Evolutionary conservation across 1,140 invertebrate species (phyloP).

Genomic region (Bombyx mori): DNA sequence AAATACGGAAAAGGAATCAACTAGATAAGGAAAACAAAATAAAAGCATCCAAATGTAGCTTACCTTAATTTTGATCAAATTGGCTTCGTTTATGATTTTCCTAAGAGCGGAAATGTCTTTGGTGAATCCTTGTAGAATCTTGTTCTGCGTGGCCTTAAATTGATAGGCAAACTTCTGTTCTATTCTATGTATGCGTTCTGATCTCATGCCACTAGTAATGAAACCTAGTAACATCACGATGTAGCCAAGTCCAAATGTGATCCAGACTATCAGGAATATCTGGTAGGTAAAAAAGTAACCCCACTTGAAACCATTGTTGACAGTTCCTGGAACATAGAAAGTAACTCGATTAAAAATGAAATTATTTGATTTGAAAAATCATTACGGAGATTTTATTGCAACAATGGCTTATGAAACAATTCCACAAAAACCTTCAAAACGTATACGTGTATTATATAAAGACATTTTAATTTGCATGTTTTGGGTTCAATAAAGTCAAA

Average conservation of each 20-base stretch:
- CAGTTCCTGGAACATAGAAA: slow-evolving; percentile 56
- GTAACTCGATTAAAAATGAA: neutral
- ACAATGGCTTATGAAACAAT: no score
- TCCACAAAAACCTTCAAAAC: no score
- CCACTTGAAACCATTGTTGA: slow-evolving; percentile 71
- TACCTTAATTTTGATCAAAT: slow-evolving; percentile 84
- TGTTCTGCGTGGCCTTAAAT: slow-evolving; percentile 82
- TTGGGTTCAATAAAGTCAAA: neutral
- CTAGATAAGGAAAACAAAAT: no score
- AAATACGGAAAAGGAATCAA: no score
- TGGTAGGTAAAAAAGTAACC: slow-evolving; percentile 79
- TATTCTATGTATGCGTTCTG: slow-evolving; percentile 80
- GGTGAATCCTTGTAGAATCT: slow-evolving; percentile 83
- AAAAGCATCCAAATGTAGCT: slow-evolving; percentile 15
- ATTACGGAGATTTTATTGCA: no score
- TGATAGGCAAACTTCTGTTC: slow-evolving; percentile 83
- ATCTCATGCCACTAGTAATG: slow-evolving; percentile 78
- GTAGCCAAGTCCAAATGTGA: slow-evolving; percentile 92
- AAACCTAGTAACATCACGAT: slow-evolving; percentile 93
- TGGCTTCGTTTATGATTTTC: slow-evolving; percentile 83
- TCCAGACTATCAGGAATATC: slow-evolving; percentile 85
- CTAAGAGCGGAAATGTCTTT: slow-evolving; percentile 82
- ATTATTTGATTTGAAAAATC: no score
- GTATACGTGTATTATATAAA: no score
- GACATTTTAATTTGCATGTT: neutral